phyloP scores from a whole-genome alignment of 2,888 invertebrate genomes.

The Macaria liturata region DNA sequence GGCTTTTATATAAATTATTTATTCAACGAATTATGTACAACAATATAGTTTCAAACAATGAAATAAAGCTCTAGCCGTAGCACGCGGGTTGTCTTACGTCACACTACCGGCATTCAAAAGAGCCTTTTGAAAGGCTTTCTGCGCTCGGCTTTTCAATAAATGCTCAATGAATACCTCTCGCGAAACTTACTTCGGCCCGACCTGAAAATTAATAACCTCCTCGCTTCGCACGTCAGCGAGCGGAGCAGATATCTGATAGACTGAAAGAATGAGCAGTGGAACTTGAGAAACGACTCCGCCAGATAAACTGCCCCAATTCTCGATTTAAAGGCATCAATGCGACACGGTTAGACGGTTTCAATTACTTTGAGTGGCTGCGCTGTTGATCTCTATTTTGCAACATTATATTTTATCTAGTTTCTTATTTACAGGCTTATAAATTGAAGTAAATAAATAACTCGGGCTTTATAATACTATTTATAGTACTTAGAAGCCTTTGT shows the following conservation, averaged over 20 bases:
- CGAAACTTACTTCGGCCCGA: constrained; percentile 45
- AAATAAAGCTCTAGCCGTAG: constrained; percentile 3
- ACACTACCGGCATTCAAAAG: constrained; percentile 43
- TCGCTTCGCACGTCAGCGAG: constrained; percentile 34
- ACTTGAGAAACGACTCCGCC: constrained; percentile 15
- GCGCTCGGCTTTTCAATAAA: constrained; percentile 65
- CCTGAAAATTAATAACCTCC: constrained; percentile 60
- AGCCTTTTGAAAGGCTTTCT: constrained; percentile 62
- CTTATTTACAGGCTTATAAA: no score
- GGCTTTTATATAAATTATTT: no score
- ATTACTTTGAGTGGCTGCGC: neutral
- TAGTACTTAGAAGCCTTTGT: no score
- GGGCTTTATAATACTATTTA: no score
- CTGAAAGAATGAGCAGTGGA: constrained; percentile 28
- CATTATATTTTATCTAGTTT: no score
- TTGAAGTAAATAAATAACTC: no score
- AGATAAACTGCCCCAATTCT: constrained; percentile 17
- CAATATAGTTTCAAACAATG: neutral
- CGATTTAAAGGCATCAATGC: constrained; percentile 10
- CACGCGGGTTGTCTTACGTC: constrained; percentile 3
- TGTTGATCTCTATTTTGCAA: no score
- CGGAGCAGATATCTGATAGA: constrained; percentile 26
- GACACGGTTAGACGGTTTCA: neutral
- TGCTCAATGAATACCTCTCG: constrained; percentile 54
- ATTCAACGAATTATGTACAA: no score